Evolutionary conservation across 2,888 invertebrate genomes (phyloP).

Genomic region (Pyrgus malvae): DNA sequence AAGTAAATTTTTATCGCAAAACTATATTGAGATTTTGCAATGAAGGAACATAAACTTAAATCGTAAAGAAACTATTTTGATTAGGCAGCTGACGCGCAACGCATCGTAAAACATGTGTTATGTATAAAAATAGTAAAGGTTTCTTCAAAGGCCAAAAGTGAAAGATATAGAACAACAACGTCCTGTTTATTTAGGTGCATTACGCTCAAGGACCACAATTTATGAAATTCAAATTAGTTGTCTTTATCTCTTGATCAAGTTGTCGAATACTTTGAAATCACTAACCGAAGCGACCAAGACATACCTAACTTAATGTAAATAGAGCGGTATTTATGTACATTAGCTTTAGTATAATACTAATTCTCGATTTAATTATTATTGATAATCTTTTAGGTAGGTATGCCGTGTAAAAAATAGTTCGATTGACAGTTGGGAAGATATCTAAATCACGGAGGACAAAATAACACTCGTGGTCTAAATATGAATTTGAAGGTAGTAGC

Average conservation of each 20-base stretch:
- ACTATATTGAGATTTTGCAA: constrained; percentile 57
- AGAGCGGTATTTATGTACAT: constrained; percentile 10
- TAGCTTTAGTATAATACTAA: no score
- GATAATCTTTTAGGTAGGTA: no score
- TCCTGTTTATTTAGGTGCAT: constrained; percentile 29
- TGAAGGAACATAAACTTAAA: constrained; percentile 56
- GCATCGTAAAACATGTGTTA: constrained; percentile 34
- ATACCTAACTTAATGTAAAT: constrained; percentile 13
- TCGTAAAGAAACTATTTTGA: constrained; percentile 68
- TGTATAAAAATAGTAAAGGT: constrained; percentile 17
- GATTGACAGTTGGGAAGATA: no score
- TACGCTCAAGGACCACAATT: constrained; percentile 28
- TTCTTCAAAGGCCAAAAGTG: constrained; percentile 32
- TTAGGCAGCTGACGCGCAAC: constrained; percentile 47
- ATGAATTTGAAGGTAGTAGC: no score
- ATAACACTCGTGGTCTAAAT: no score
- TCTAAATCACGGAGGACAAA: no score
- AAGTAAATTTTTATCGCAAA: constrained; percentile 46
- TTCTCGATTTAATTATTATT: no score
- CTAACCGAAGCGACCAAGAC: constrained; percentile 10
- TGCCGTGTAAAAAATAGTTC: no score
- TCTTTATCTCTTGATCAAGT: constrained; percentile 26
- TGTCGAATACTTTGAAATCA: constrained; percentile 21
- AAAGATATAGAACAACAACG: constrained; percentile 19
- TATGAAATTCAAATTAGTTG: constrained; percentile 32